These are phyloP conservation scores for Galerucella pusilla DNA, from an alignment of 2,888 invertebrate genomes.

Conservation along the genomic window DNA sequence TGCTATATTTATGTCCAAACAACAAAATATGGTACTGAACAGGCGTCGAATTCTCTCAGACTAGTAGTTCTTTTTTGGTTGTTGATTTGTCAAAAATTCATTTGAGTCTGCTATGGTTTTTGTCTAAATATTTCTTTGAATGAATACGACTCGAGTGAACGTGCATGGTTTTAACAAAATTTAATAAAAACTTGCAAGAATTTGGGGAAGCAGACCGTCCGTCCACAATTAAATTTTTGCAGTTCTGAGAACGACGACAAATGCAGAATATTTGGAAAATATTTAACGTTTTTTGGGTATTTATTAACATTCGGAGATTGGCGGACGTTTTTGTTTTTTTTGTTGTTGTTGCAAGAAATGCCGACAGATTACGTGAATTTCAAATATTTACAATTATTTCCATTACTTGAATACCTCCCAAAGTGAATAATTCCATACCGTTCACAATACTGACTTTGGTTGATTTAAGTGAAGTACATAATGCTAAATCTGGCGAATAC, in stretches of 20 bases:
- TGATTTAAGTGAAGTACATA: neutral
- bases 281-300: constrained; percentile 40
- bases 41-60: constrained; percentile 30
- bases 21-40: constrained; percentile 36
- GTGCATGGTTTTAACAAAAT: constrained; percentile 58
- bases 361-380: constrained; percentile 10
- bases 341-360: neutral
- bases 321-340: constrained; percentile 17
- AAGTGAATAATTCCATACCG: no score
- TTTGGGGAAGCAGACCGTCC: constrained; percentile 49
- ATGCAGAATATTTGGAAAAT: constrained; percentile 45
- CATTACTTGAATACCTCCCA: neutral
- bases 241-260: constrained; percentile 48
- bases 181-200: constrained; percentile 59
- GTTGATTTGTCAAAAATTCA: constrained; percentile 57
- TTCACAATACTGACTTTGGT: neutral
- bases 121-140: constrained; percentile 60
- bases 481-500: neutral
- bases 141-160: constrained; percentile 54
- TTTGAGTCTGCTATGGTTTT: constrained; percentile 57
- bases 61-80: constrained; percentile 37
- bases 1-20: constrained; percentile 33
- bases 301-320: constrained; percentile 32
- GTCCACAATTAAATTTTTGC: constrained; percentile 57
- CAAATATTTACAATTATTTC: neutral